phyloP scores from a whole-genome alignment of 2,113 vertebrate genomes.

The Alexandromys fortis region DNA sequence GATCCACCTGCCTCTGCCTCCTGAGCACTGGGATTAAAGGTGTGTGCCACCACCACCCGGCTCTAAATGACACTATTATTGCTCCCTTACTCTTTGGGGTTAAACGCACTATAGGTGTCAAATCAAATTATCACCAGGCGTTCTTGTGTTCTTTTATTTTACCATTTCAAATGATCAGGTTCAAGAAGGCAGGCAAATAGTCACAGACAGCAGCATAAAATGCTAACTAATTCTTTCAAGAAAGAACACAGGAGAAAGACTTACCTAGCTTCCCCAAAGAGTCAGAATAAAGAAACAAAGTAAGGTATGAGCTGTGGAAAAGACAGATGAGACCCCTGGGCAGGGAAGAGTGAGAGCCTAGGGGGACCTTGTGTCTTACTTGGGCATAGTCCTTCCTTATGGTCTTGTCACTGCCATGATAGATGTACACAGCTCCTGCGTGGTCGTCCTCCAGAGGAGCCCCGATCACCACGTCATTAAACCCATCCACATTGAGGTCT shows the following conservation, averaged over 20 bases:
- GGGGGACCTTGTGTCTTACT: conserved; percentile 80
- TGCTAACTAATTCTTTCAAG: background rate
- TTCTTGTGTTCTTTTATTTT: background rate
- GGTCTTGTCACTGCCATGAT: conserved; percentile 89
- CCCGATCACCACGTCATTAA: conserved; percentile 94
- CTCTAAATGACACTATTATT: background rate
- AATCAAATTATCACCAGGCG: background rate
- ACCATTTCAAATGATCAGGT: background rate
- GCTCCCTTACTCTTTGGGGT: background rate
- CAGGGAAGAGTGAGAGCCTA: fast-evolving
- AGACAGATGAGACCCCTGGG: background rate
- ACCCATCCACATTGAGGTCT: conserved; percentile 96
- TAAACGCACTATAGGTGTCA: background rate
- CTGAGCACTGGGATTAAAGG: too few species aligned
- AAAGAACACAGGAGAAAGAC: background rate
- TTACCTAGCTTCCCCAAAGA: background rate
- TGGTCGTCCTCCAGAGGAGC: conserved; percentile 96
- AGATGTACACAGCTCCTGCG: conserved; percentile 95
- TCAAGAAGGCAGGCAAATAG: background rate
- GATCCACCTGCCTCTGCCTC: too few species aligned
- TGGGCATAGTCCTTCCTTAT: conserved; percentile 92
- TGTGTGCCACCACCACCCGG: too few species aligned
- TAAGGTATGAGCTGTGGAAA: background rate
- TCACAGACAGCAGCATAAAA: conserved; percentile 12
- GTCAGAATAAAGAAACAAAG: background rate